These are phyloP conservation scores for Rhinopithecus roxellana DNA, from an alignment of 2,113 vertebrate genomes.

Conservation along the genomic window DNA sequence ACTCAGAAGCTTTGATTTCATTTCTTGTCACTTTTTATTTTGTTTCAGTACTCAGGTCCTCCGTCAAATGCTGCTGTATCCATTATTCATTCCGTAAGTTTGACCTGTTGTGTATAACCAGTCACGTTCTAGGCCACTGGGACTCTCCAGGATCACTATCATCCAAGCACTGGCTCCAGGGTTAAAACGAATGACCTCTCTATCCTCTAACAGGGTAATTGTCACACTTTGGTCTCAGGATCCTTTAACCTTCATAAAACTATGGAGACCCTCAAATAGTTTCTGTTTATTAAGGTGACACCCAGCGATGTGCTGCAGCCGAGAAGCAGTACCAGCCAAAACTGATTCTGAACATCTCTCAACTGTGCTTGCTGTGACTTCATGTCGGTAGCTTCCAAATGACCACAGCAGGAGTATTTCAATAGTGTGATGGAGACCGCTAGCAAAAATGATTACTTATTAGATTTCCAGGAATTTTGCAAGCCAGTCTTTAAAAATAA, in stretches of 20 bases:
- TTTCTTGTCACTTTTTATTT: neutral
- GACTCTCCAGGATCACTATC: neutral
- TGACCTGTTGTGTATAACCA: neutral
- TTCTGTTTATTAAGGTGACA: neutral
- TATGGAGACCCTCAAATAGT: neutral
- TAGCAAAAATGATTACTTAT: neutral
- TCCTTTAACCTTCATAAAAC: neutral
- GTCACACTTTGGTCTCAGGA: neutral
- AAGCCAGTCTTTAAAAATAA: neutral
- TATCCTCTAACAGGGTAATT: neutral
- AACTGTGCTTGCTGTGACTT: neutral
- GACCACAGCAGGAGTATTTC: neutral
- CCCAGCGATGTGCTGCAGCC: neutral
- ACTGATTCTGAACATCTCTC: too few relatives aligned
- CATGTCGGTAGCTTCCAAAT: neutral
- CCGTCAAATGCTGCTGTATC: neutral
- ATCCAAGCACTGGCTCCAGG: accelerated
- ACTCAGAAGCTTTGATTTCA: neutral
- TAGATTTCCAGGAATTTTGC: neutral
- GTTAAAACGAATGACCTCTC: neutral
- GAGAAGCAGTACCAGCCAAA: neutral
- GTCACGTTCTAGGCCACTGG: neutral
- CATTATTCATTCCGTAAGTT: neutral
- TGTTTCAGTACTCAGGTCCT: neutral
- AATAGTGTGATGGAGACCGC: neutral